phyloP scores from a whole-genome alignment of 1,140 invertebrate species.

The Glossosoma conforme region DNA sequence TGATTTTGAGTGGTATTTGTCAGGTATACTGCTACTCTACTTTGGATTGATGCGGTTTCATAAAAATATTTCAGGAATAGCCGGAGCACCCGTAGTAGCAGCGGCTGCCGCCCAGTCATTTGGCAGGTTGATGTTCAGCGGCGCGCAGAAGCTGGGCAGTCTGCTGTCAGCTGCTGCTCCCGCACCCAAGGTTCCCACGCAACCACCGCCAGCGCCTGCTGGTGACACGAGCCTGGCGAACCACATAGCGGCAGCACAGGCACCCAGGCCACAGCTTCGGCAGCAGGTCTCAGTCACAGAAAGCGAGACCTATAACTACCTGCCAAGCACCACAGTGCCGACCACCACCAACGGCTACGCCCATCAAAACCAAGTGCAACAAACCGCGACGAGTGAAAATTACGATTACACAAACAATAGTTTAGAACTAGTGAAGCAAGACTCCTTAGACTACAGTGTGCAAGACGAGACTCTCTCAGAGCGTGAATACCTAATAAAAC shows the following conservation, averaged over 20 bases:
- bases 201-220: conserved; percentile 33
- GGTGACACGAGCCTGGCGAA: conserved; percentile 34
- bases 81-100: conserved; percentile 32
- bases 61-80: conserved; percentile 22
- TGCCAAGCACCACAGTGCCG: conserved; percentile 45
- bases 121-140: conserved; percentile 48
- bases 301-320: conserved; percentile 43
- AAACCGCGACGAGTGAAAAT: conserved; percentile 10
- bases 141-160: conserved; percentile 48
- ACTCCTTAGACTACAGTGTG: conserved; percentile 27
- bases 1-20: too few relatives aligned
- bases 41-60: too few relatives aligned
- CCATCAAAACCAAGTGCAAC: conserved; percentile 9
- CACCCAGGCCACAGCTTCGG: conserved; percentile 38
- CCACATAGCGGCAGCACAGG: conserved; percentile 42
- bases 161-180: conserved; percentile 47
- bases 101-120: conserved; percentile 46
- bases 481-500: conserved; percentile 34
- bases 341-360: conserved; percentile 34
- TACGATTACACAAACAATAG: conserved; percentile 22
- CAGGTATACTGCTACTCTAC: too few relatives aligned
- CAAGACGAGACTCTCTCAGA: conserved; percentile 17
- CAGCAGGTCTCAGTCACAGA: conserved; percentile 47
- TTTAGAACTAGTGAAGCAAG: conserved; percentile 24
- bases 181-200: conserved; percentile 37